Conservation (phyloP, 2,797 vertebrate genomes). For the Myotis pilosus region DNA sequence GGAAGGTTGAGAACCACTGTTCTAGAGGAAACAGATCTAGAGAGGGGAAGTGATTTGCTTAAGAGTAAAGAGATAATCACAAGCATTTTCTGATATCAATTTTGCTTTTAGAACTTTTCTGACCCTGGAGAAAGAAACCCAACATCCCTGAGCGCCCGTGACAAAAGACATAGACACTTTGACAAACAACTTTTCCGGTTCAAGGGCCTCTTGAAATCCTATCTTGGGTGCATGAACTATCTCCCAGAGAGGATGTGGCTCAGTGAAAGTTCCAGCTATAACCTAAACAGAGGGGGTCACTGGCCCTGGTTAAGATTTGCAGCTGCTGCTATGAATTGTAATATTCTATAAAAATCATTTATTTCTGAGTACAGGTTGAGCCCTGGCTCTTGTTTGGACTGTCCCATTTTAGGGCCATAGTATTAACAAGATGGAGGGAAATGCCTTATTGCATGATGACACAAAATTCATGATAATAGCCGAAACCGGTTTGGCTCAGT, state of each 20-base stretch:
- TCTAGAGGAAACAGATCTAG: constrained; percentile 39
- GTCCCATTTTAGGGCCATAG: not conserved
- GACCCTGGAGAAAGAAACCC: not conserved
- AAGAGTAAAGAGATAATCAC: constrained; percentile 32
- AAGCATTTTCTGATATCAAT: constrained; percentile 7
- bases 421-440: not conserved
- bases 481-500: no score
- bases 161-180: constrained; percentile 36
- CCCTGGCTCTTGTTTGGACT: not conserved
- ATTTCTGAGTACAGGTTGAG: not conserved
- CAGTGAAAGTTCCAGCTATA: constrained; percentile 77
- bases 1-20: not conserved
- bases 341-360: constrained; percentile 33
- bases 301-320: constrained; percentile 80
- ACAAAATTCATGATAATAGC: not conserved
- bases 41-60: not conserved
- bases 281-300: constrained; percentile 83
- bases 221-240: constrained; percentile 72
- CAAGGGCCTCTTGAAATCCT: constrained; percentile 59
- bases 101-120: constrained; percentile 41
- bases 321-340: constrained; percentile 60
- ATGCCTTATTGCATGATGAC: not conserved
- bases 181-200: constrained; percentile 55
- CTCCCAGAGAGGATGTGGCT: constrained; percentile 78
- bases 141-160: not conserved